Conservation (phyloP, 2,888 invertebrate species). For the Rotaria sp. region DNA sequence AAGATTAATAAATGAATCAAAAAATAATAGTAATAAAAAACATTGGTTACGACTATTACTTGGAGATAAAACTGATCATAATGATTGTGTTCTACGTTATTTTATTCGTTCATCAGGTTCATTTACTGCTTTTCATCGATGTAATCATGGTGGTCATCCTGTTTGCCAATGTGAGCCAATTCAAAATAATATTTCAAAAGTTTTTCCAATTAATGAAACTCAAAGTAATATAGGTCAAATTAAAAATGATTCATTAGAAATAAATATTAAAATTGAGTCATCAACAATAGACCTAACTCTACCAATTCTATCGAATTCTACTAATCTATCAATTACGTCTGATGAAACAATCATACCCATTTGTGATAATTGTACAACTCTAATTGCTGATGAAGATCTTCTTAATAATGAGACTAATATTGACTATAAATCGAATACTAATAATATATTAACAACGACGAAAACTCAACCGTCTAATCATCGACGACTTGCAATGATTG, state of each 20-base stretch:
- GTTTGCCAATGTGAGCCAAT: not conserved
- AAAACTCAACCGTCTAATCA: not conserved
- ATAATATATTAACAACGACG: not conserved
- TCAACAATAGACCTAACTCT: not conserved
- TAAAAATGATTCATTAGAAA: not conserved
- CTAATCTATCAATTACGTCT: not conserved
- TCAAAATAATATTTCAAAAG: not conserved
- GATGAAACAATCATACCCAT: not conserved
- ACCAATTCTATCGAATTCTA: not conserved
- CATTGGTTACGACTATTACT: slow-evolving; percentile 20
- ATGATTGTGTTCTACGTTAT: slow-evolving; percentile 24
- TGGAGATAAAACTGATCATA: not conserved
- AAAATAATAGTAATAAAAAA: not conserved
- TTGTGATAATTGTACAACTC: not conserved
- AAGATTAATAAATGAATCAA: not conserved
- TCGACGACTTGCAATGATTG: not conserved
- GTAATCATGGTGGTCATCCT: not conserved
- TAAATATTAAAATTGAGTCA: not conserved
- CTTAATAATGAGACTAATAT: not conserved
- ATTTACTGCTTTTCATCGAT: not conserved
- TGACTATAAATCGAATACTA: not conserved
- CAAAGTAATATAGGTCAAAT: too few relatives aligned
- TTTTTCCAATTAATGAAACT: not conserved
- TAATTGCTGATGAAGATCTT: not conserved
- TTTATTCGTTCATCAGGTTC: slow-evolving; percentile 4